Percentiles rank a stretch among this genome's conserved stretches.
These are phyloP conservation scores for Mesorhabditis sp. DNA, from an alignment of 2,888 invertebrate genomes.

Conservation along the genomic window DNA sequence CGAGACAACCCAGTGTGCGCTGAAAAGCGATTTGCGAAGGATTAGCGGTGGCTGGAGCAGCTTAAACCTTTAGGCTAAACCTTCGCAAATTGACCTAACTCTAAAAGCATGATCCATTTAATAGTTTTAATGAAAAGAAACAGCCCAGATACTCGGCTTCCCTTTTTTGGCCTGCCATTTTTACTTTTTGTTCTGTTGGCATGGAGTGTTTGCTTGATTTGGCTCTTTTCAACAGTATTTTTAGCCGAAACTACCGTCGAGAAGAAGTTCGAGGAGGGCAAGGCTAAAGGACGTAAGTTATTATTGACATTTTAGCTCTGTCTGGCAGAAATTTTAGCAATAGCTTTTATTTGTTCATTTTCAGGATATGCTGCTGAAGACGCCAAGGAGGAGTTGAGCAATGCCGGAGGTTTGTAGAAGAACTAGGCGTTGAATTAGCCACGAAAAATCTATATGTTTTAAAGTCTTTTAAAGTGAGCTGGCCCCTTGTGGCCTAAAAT, in stretches of 20 bases:
- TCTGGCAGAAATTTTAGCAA: not conserved
- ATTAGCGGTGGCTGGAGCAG: not conserved
- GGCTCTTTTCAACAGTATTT: not conserved
- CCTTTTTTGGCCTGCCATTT: no score
- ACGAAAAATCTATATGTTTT: no score
- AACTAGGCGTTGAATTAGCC: no score
- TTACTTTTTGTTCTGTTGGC: not conserved
- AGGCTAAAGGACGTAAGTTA: not conserved
- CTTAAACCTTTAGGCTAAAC: not conserved
- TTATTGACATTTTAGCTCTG: not conserved
- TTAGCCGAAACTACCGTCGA: not conserved
- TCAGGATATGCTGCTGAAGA: not conserved
- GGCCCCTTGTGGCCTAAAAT: no score
- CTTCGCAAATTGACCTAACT: not conserved
- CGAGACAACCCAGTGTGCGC: no score
- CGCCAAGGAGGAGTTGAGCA: conserved; percentile 1
- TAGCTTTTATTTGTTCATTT: not conserved
- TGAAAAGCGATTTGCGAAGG: not conserved
- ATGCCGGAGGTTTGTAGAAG: not conserved
- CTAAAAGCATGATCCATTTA: no score
- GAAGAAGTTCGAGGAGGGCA: not conserved
- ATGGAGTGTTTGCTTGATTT: not conserved
- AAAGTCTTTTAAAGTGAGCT: no score
- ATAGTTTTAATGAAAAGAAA: no score
- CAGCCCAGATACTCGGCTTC: no score